Evolutionary conservation across 2,113 vertebrate genomes (phyloP), one percentile per base, ranked within the genome.

Genomic region (Kobus ellipsiprymnus): DNA sequence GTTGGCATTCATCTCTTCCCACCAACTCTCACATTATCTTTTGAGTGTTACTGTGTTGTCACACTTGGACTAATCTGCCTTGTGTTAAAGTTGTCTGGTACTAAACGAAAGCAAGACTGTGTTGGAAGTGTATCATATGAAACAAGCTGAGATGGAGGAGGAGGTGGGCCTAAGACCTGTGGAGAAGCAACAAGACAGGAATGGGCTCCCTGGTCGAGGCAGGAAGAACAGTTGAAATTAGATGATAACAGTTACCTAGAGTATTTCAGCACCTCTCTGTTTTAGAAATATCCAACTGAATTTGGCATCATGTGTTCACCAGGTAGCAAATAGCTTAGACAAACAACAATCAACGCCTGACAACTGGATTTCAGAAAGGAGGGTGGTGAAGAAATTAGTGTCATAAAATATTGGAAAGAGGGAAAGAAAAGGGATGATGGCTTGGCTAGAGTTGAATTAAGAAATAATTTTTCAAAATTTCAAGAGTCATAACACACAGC

Each of bases 11-110:
- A 30, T 93, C 50, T 78, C 50, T 90, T 95, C n/a, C 50, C 55
- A 96, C 33, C 44, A 62, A 33, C 93, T 87, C 80, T 91, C 84
- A 92, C 71, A 21, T 92, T 96, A 78, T 57, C 50, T 54, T 88
- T 90, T 81, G 89, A 93, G 89, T 90, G 33, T 52, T 64, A 89
- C 71, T 64, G 40, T 89, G 64, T 93, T 46, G 19, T 40, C 78
- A 77, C 81, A 89, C 77, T 88, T 60, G 77, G 40, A 27, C 44
- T 23, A 95, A n/a, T 89, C 77, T 98, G 81, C 64, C 52, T 82
- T 93, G 87, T 78, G 50, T 96, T 74, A 92, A 52, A 90, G 23
- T 25, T 95, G 71, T 96, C 91, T 96, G 46, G n/a, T 59, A 40
- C 27, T 91, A 74, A 85, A 54, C 6, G 17, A 83, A 85, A 85